A percentile compares a stretch with the other conserved stretches of the same genome.
These are phyloP conservation scores for Periparus ater DNA, from an alignment of 2,797 vertebrate genomes.

Conservation along the genomic window DNA sequence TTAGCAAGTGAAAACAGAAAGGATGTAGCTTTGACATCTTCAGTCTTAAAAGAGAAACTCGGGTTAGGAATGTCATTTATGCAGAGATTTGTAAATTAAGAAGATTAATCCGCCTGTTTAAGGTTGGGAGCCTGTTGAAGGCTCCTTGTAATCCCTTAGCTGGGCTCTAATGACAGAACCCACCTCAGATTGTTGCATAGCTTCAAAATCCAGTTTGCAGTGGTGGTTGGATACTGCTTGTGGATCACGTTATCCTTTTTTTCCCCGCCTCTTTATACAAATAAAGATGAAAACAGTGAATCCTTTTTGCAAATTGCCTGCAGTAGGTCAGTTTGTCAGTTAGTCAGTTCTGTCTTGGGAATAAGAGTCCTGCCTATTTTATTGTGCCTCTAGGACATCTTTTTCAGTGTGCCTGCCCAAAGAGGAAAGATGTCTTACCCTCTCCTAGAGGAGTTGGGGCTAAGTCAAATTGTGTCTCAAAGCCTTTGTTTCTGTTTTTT, in stretches of 20 bases:
- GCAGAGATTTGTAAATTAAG: background rate
- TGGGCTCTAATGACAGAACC: background rate
- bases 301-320: background rate
- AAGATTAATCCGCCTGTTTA: background rate
- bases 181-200: background rate
- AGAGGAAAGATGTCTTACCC: background rate
- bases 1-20: background rate
- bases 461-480: background rate
- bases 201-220: background rate
- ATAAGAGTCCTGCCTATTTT: background rate
- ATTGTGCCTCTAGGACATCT: background rate
- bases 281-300: background rate
- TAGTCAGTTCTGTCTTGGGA: background rate
- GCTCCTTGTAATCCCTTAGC: background rate
- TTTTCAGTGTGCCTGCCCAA: background rate
- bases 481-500: background rate
- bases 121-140: background rate
- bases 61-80: background rate
- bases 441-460: background rate
- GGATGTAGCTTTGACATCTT: background rate
- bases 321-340: background rate
- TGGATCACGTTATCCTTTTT: rapidly evolving
- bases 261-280: background rate
- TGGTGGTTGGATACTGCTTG: background rate
- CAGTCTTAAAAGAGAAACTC: background rate